A percentile compares a stretch with the other conserved stretches of the same genome.
These are phyloP conservation scores for Sitobion miscanthi DNA, from an alignment of 1,140 invertebrate genomes.

Conservation along the genomic window DNA sequence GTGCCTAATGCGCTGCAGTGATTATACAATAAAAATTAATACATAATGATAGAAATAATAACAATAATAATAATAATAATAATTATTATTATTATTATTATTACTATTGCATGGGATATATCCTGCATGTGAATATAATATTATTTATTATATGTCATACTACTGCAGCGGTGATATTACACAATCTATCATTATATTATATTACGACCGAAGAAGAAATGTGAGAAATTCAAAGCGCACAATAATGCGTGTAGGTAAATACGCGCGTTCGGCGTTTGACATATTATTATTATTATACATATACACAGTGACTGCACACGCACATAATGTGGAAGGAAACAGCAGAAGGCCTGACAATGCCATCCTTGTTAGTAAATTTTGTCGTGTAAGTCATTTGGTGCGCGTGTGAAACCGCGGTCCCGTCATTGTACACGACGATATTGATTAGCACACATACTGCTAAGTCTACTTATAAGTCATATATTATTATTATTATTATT, in stretches of 20 bases:
- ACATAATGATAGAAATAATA: neutral
- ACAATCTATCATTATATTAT: neutral
- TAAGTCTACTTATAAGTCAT: neutral
- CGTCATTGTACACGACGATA: neutral
- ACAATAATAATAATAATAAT: too few species aligned
- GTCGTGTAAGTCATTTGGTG: conserved; percentile 25
- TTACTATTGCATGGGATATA: too few species aligned
- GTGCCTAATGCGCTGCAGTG: neutral
- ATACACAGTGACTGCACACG: neutral
- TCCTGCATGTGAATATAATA: too few species aligned
- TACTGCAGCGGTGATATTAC: neutral
- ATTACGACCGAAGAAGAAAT: neutral
- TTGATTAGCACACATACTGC: conserved; percentile 36
- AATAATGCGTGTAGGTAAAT: neutral
- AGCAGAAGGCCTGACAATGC: conserved; percentile 18
- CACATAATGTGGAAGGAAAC: neutral
- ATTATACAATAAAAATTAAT: neutral
- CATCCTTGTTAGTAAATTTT: conserved; percentile 25
- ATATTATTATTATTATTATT: neutral
- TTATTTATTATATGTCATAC: neutral
- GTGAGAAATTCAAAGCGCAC: neutral
- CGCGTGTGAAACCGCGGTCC: conserved; percentile 34
- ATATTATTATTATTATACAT: neutral
- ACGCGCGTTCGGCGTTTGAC: neutral
- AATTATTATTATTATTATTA: too few species aligned